Conservation (phyloP, 2,113 vertebrate species). For the Macroglossus sobrinus region DNA sequence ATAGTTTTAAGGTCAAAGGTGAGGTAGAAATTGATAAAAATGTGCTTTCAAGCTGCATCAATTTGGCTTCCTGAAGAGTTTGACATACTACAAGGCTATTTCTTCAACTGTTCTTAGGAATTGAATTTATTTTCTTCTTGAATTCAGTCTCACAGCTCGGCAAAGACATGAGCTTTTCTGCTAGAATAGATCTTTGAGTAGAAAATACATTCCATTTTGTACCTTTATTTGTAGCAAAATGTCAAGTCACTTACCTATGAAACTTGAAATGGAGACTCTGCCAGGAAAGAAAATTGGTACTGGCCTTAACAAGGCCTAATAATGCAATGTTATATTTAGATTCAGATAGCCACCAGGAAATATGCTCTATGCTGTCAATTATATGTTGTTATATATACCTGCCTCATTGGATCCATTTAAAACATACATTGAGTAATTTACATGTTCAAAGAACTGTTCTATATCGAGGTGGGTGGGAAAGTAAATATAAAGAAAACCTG, state of each 20-base stretch:
- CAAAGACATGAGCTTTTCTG: not conserved
- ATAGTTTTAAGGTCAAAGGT: not conserved
- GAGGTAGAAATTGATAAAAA: not conserved
- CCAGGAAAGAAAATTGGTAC: not conserved
- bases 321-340: not conserved
- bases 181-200: not conserved
- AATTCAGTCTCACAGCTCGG: not conserved
- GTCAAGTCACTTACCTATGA: not conserved
- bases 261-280: not conserved
- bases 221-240: slow-evolving; percentile 28
- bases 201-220: not conserved
- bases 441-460: not conserved
- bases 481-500: not conserved
- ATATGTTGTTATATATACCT: not conserved
- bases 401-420: not conserved
- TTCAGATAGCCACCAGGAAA: not conserved
- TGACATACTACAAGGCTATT: not conserved
- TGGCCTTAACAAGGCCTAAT: not conserved
- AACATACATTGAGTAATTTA: not conserved
- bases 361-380: not conserved
- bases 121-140: slow-evolving; percentile 43
- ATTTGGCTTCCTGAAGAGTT: not conserved
- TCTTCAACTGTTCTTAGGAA: slow-evolving; percentile 18
- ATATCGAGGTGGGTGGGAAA: not conserved
- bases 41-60: not conserved